Evolutionary conservation across 2,113 vertebrate species (phyloP), one percentile per base, ranked within the genome.

Genomic region (Ceyx cyanopectus): DNA sequence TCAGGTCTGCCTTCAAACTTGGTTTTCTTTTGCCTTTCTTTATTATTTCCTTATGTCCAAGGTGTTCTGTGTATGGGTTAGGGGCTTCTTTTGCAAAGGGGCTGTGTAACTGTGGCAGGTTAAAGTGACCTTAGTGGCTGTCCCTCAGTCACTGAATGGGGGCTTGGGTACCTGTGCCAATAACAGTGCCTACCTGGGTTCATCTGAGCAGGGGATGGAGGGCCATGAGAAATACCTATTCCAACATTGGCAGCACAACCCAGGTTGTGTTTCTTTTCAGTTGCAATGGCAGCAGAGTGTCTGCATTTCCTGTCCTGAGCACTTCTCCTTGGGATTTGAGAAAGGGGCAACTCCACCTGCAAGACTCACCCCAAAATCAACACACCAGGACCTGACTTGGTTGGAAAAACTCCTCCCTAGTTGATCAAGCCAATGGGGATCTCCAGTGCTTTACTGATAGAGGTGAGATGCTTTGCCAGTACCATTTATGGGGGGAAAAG

Each of bases 111-210:
- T 56, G 32, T 54, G 69, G 63, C 54, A 29, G 48, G 40, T 72
- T 72, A 10, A 68, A 75, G 48, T 48, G 22, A 27, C 43, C 57
- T 68, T 7, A 2, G 1, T 56, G 34, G 1, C 43, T 32, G 27
- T 6, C 27, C 15, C 24, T 46, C 41, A 66, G 1, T 0, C 62
- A 21, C 73, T 51, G 17, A 11, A 27, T 54, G 22, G 53, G 14
- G 51, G 51, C 70, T 78, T 41, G 13, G 41, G 51, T 24, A 50
- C 63, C 69, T 63, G 54, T 56, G 37, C 80, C 77, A 43, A 14
- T 50, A 48, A 6, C 12, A 0, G 2, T 69, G 53, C 40, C 45
- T 27, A 6, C 2, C 0, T 20, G 16, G 79, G 23, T 51, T 81
- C 30, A 16, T 24, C 57, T 63, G 56, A 67, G 37, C 21, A 51